Evolutionary conservation across 2,797 vertebrate genomes (phyloP).

Genomic region (Triplophysa bombifrons): DNA sequence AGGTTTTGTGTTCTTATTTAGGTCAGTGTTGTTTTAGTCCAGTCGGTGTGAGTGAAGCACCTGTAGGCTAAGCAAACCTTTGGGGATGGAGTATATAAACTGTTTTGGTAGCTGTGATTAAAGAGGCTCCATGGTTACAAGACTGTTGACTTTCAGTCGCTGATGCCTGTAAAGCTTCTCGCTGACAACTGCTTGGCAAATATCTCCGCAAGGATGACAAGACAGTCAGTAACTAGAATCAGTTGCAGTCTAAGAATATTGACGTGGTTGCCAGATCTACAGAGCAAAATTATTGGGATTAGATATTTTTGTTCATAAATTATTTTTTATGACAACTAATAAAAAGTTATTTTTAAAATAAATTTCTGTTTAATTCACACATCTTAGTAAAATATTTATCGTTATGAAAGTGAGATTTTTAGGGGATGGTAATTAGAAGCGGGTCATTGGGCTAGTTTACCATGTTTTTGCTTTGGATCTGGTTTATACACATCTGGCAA

Average conservation of each 20-base stretch:
- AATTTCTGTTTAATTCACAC: too few species aligned
- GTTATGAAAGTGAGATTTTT: too few species aligned
- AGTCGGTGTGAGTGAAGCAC: neutral
- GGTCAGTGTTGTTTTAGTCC: neutral
- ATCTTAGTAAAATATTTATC: too few species aligned
- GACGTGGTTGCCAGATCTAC: too few species aligned
- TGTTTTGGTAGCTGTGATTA: constrained; percentile 1
- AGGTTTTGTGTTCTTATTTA: neutral
- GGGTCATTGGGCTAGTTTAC: too few species aligned
- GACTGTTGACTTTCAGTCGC: constrained; percentile 27
- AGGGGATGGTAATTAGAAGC: too few species aligned
- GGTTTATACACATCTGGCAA: too few species aligned
- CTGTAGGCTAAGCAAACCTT: constrained; percentile 1
- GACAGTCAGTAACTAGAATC: neutral
- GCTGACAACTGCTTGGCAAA: constrained; percentile 40
- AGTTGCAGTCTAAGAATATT: neutral
- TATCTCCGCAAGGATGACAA: neutral
- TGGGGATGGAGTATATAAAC: constrained; percentile 12
- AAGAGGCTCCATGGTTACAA: constrained; percentile 34
- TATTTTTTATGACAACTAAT: too few species aligned
- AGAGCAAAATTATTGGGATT: too few species aligned
- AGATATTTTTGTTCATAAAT: too few species aligned
- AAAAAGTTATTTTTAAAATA: too few species aligned
- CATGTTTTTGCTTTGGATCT: too few species aligned
- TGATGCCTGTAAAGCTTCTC: constrained; percentile 45